A percentile compares a stretch with the other conserved stretches of the same genome.
These are phyloP conservation scores for Tragelaphus scriptus DNA, from an alignment of 2,113 vertebrate species.

Conservation along the genomic window DNA sequence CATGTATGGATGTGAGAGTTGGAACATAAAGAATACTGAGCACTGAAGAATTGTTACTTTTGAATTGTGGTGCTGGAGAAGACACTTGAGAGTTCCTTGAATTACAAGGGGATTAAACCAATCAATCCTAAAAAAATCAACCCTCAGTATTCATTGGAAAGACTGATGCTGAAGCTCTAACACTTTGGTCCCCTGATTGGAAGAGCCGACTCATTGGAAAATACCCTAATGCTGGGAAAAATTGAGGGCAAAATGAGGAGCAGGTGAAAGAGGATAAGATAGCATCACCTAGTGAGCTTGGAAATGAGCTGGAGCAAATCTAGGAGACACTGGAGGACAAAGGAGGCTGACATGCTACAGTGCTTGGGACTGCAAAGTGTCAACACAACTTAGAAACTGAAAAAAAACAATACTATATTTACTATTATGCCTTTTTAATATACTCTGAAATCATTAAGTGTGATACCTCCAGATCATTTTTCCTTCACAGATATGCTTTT, in stretches of 20 bases:
- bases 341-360: not conserved
- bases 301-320: not conserved
- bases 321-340: not conserved
- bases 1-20: not conserved
- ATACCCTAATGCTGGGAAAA: not conserved
- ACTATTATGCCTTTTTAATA: not conserved
- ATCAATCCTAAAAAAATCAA: not conserved
- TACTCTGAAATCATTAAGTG: not conserved
- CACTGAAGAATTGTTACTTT: not conserved
- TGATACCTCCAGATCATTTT: not conserved
- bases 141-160: not conserved
- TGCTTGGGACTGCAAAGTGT: not conserved
- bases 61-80: not conserved
- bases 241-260: not conserved
- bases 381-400: not conserved
- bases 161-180: not conserved
- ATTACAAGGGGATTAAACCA: not conserved
- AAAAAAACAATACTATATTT: not conserved
- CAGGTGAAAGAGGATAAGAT: not conserved
- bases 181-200: not conserved
- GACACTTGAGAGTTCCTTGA: not conserved
- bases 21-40: not conserved
- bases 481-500: not conserved
- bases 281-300: not conserved
- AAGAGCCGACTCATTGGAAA: not conserved